Base-by-base conservation (phyloP, 2,797 vertebrate species). In the Danio aesculapii region DNA sequence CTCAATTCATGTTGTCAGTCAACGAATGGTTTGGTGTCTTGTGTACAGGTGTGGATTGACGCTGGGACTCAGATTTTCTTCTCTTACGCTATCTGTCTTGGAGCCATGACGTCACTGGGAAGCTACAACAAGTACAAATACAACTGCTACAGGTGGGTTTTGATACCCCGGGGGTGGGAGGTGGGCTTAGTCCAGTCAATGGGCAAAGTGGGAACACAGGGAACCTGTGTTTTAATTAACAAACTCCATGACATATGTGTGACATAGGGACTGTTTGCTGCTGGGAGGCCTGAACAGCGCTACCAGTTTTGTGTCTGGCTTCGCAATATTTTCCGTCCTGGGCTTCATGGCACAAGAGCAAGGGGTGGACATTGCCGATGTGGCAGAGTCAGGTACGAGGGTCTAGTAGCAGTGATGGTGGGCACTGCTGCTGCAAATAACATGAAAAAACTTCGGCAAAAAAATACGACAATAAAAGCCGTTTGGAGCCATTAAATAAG, bases 181-280 rank as follows among this genome's bases (percentile, higher is more conserved):
- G 90, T 89, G 64, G 79, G 73, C 57, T 61, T 84, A 80, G 79
- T 82, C 79, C 79, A 83, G 82, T 67, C 53, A 78, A 73, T 70
- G 63, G 81, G 81, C 79, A 81, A 89, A 93, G 88, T 93, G 94
- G 92, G 93, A 90, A 92, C 66, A 81, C 77, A 66, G 90, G 91
- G 90, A 92, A 88, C 92, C 94, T 97, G 94, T 96, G 92, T 96
- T 95, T 96, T 95, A 95, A 98, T 98, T 98, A 99, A 98, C 96
- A 96, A 97, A 95, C 96, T 98, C 96, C 97, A 97, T 98, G 97
- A 98, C 95, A 93, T 98, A 96, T 98, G 97, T 98, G 97, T 97
- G 95, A 97, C 96, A 96, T 97, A 99, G 98, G 98, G 98, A 99
- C 97, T 99, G 98, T 98, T 95, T 99, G 97, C 97, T 99, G 97